A percentile compares a stretch with the other conserved stretches of the same genome.
phyloP scores from a whole-genome alignment of 2,113 vertebrate species.

The Steatornis caripensis region DNA sequence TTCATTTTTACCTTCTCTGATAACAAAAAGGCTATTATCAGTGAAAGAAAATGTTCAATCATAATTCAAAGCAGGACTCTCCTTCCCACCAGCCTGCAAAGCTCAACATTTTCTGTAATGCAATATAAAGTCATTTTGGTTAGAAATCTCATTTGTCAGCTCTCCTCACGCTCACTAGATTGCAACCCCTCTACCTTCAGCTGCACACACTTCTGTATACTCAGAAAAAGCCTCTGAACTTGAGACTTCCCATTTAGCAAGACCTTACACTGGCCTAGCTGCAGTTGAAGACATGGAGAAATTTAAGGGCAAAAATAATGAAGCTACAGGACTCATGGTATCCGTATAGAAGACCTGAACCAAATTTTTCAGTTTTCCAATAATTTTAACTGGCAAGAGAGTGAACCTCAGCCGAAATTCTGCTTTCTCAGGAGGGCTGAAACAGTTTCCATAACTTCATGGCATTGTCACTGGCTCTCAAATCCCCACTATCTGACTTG shows the following conservation, averaged over 20 bases:
- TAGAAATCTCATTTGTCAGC: background rate
- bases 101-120: background rate
- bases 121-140: background rate
- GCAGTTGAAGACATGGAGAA: background rate
- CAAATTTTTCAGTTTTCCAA: background rate
- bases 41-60: background rate
- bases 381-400: background rate
- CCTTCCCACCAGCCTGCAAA: background rate
- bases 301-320: background rate
- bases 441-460: background rate
- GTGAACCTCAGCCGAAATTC: background rate
- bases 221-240: background rate
- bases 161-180: background rate
- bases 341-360: background rate
- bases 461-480: background rate
- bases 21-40: conserved; percentile 38
- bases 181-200: background rate
- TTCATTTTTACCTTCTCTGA: conserved; percentile 30
- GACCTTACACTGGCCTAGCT: background rate
- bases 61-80: conserved; percentile 30
- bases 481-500: background rate
- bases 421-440: background rate
- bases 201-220: background rate
- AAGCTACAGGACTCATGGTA: background rate
- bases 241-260: background rate